Conservation (phyloP, 1,140 invertebrate species). For the Calosoma granatense region DNA sequence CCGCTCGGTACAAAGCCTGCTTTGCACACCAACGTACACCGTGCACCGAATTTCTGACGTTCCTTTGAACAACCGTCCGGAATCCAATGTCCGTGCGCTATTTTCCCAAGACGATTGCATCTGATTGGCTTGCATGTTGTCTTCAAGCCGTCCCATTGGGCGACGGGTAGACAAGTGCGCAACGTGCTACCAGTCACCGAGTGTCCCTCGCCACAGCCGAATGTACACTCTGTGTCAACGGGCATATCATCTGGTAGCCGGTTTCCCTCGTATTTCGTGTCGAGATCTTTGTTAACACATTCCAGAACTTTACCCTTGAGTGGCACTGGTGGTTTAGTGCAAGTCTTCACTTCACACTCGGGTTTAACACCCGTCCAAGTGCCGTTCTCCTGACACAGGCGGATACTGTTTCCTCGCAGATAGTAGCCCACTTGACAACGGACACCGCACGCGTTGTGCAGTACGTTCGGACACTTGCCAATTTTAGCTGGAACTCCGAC, state of each 20-base stretch:
- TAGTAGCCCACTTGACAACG: conserved; percentile 56
- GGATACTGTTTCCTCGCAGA: conserved; percentile 51
- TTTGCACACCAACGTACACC: conserved; percentile 44
- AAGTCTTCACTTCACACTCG: conserved; percentile 54
- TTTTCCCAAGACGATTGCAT: conserved; percentile 40
- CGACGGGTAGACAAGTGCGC: conserved; percentile 54
- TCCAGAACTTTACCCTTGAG: conserved; percentile 44
- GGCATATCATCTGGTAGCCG: conserved; percentile 25
- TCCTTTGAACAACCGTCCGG: conserved; percentile 39
- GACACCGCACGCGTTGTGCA: conserved; percentile 60
- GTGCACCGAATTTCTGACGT: conserved; percentile 42
- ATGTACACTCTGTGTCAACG: conserved; percentile 56
- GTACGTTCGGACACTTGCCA: conserved; percentile 48
- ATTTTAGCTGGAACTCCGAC: conserved; percentile 40
- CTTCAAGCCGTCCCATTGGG: conserved; percentile 57
- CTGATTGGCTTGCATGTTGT: conserved; percentile 51
- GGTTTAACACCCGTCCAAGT: conserved; percentile 54
- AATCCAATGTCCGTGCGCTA: conserved; percentile 38
- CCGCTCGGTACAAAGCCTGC: conserved; percentile 47
- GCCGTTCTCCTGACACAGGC: conserved; percentile 53
- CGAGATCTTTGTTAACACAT: conserved; percentile 44
- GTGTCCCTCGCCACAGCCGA: conserved; percentile 53
- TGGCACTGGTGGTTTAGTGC: conserved; percentile 42
- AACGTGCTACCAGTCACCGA: conserved; percentile 53
- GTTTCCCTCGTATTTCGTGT: conserved; percentile 22